Base-by-base conservation (phyloP, 1,140 invertebrate species). In the Drosophila punjabiensis region DNA sequence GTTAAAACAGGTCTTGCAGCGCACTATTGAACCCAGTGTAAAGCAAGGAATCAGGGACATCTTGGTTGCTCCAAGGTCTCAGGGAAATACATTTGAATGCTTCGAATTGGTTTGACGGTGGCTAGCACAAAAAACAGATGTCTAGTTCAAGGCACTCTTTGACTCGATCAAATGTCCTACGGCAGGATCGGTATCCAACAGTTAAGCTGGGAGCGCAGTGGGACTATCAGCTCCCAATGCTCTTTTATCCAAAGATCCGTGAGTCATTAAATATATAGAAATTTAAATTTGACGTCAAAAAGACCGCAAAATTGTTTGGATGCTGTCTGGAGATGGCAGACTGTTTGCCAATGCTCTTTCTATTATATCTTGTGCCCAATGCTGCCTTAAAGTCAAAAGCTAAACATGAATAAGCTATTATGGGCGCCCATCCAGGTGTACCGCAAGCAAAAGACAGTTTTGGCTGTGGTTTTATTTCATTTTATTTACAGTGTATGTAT, bases 401-500 rank as follows among this genome's bases (percentile, higher is more conserved):
- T n/a, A n/a, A n/a, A n/a, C n/a, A n/a, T 43, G 8, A n/a, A 43
- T 18, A 8, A n/a, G n/a, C 41, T n/a, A 0, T 18, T 18, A 8
- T 43, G 41, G 41, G 9, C 13, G 2, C 37, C 37, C 16, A 10
- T 20, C 10, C 18, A 45, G 43, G 10, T 20, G 43, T 16, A 14
- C 13, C 14, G 7, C 47, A 28, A 50, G n/a, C 24, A 16, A 32
- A 35, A 62, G 16, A 20, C 48, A 5, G 4, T 24, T 28, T 8
- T 10, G 33, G 35, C 43, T 80, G 66, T 41, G 61, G 75, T 81
- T 90, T 85, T 89, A 89, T 89, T 89, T 90, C 86, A 76, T 86
- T 90, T 90, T 90, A 90, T 90, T 91, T 90, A 90, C 86, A 90
- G 76, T 90, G 86, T 89, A 88, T 88, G 84, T 87, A 89, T 90